Base-by-base conservation (phyloP, 1,140 invertebrate genomes). In the Thaumatotibia leucotreta region DNA sequence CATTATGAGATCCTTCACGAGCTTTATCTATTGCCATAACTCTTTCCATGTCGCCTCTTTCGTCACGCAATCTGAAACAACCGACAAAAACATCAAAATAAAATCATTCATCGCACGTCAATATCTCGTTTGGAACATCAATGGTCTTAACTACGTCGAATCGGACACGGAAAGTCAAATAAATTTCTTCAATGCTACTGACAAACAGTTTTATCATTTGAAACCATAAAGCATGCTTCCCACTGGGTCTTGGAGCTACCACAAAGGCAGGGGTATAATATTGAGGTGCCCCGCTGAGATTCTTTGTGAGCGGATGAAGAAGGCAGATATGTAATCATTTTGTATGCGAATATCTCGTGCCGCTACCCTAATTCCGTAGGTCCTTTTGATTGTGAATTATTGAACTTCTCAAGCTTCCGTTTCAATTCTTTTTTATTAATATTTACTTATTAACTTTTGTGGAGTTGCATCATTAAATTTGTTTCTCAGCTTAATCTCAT, bases 1-100 rank as follows among this genome's bases (percentile, higher is more conserved):
- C 96, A 92, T 97, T 96, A 91, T 96, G 95, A 85, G 96, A 96
- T 90, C 95, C 97, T 90, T 96, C 95, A 79, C 95, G 93, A 70
- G 94, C 95, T 92, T 97, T 97, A 82, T 97, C 96, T 88, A 96
- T 92, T 61, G 93, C 95, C 80, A 94, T 92, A 67, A 93, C 94
- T 91, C 95, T 93, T 82, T 96, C 96, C 73, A 94, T 94, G 76
- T 96, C 95, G 65, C 94, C 94, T 84, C 96, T 92, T 91, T 97
- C 96, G 84, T 97, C 96, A 76, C 96, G 93, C 90, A 97, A 93
- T 93, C 96, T 96, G 93, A 20, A 94, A 95, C 86, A 92, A 92
- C 39, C 22, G 29, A 14, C 50, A 54, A 54, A 54, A 54, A 54
- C 50, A 24, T 54, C 9, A 27, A 27, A 11, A 50, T 17, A 20